Evolutionary conservation across 2,797 vertebrate genomes (phyloP).

Genomic region (Schizopygopsis pylzovi): DNA sequence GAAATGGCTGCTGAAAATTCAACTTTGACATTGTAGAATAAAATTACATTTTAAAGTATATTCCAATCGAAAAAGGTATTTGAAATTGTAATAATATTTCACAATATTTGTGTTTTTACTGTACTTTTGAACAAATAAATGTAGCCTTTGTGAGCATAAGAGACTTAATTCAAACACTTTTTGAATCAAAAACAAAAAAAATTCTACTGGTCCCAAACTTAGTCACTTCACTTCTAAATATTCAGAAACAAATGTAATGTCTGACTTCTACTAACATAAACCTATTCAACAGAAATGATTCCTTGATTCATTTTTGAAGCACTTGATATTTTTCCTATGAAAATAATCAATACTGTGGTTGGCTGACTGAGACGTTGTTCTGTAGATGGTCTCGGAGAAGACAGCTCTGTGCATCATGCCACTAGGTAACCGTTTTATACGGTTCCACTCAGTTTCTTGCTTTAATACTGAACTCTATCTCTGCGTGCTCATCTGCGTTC

Average conservation of each 20-base stretch:
- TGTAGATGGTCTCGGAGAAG: constrained; percentile 5
- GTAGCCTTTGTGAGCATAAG: not conserved
- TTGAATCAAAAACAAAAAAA: not conserved
- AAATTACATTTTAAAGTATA: not conserved
- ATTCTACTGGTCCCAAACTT: not conserved
- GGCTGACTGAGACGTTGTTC: constrained; percentile 39
- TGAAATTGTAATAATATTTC: not conserved
- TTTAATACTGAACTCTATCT: constrained; percentile 28
- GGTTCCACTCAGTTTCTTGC: constrained; percentile 17
- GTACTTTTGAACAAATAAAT: not conserved
- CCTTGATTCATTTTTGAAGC: constrained; percentile 24
- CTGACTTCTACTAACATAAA: not conserved
- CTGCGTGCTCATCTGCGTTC: not conserved
- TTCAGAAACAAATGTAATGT: not conserved
- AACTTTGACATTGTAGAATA: not conserved
- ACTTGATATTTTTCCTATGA: constrained; percentile 20
- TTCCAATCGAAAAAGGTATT: not conserved
- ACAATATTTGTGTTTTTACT: not conserved
- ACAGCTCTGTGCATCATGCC: constrained; percentile 9
- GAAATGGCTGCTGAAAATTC: not conserved
- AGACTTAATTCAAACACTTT: not conserved
- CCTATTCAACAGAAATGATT: constrained; percentile 22
- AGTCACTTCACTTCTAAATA: not conserved
- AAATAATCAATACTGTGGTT: constrained; percentile 35
- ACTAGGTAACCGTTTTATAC: constrained; percentile 2